Conservation (phyloP, 1,140 invertebrate species). For the Macrobrachium rosenbergii region DNA sequence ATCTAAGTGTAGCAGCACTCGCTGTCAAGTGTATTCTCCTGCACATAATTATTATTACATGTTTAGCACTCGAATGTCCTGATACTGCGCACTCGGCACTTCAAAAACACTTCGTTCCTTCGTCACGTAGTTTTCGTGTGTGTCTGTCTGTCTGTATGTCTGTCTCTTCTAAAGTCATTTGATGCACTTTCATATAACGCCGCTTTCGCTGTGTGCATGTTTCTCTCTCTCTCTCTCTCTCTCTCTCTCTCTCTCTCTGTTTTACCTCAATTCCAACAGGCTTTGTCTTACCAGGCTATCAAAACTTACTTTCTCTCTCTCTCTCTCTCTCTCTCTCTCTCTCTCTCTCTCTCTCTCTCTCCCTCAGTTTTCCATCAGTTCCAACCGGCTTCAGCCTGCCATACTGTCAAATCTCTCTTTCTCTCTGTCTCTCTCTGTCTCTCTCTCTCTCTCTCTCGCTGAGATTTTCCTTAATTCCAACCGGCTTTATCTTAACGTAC, state of each 20-base stretch:
- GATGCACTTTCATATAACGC: not conserved
- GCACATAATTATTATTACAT: no score
- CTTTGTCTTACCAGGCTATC: no score
- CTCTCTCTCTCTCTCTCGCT: not conserved
- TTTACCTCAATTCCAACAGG: no score
- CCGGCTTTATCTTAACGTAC: not conserved
- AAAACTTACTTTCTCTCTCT: not conserved
- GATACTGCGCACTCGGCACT: no score
- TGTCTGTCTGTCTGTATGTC: not conserved
- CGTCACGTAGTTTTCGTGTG: no score
- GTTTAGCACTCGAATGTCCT: no score
- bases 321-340: slow-evolving; percentile 26
- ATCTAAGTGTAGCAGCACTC: no score
- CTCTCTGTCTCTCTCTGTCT: not conserved
- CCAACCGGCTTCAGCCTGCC: not conserved
- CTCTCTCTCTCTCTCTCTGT: not conserved
- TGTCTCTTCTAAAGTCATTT: not conserved
- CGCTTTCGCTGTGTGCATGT: not conserved
- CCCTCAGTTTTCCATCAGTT: no score
- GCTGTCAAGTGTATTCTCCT: no score
- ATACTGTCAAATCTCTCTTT: not conserved
- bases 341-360: slow-evolving; percentile 15
- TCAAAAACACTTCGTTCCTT: no score
- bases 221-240: slow-evolving; percentile 15
- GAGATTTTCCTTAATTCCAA: no score